Evolutionary conservation across 2,797 vertebrate species (phyloP).

Genomic region (Semotilus atromaculatus): DNA sequence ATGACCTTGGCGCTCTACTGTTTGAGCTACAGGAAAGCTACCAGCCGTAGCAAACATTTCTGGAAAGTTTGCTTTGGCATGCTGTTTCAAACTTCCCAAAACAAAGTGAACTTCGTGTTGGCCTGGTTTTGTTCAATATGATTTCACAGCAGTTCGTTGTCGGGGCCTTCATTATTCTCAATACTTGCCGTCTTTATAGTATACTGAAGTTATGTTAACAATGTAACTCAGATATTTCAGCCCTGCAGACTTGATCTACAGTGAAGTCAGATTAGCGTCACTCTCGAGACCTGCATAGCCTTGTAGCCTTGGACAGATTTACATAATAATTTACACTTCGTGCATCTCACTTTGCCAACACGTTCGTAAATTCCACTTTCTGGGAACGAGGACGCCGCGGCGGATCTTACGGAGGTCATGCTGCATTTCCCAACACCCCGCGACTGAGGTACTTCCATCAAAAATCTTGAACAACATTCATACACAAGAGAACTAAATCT

Average conservation of each 20-base stretch:
- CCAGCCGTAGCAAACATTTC: too few species aligned
- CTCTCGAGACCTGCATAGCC: slow-evolving; percentile 45
- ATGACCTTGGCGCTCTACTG: too few species aligned
- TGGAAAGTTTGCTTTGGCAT: too few species aligned
- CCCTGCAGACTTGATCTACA: slow-evolving; percentile 46
- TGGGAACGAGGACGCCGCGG: slow-evolving; percentile 15
- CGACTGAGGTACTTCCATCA: background rate
- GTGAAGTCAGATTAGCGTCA: slow-evolving; percentile 47
- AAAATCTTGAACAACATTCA: slow-evolving; percentile 20
- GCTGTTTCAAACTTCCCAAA: too few species aligned
- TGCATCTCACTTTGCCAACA: slow-evolving; percentile 53
- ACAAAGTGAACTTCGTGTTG: too few species aligned
- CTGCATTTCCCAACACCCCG: background rate
- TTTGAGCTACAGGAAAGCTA: too few species aligned
- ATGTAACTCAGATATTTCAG: slow-evolving; percentile 31
- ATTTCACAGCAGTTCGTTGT: too few species aligned
- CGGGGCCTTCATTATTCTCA: background rate
- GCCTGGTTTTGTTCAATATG: too few species aligned
- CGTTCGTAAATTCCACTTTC: slow-evolving; percentile 42
- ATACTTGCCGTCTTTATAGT: slow-evolving; percentile 1
- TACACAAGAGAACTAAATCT: slow-evolving; percentile 26
- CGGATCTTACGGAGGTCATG: slow-evolving; percentile 26
- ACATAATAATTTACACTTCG: slow-evolving; percentile 79
- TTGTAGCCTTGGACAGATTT: slow-evolving; percentile 76
- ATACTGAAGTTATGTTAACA: slow-evolving; percentile 44